phyloP scores from a whole-genome alignment of 2,888 invertebrate genomes.

The Isoperla grammatica region DNA sequence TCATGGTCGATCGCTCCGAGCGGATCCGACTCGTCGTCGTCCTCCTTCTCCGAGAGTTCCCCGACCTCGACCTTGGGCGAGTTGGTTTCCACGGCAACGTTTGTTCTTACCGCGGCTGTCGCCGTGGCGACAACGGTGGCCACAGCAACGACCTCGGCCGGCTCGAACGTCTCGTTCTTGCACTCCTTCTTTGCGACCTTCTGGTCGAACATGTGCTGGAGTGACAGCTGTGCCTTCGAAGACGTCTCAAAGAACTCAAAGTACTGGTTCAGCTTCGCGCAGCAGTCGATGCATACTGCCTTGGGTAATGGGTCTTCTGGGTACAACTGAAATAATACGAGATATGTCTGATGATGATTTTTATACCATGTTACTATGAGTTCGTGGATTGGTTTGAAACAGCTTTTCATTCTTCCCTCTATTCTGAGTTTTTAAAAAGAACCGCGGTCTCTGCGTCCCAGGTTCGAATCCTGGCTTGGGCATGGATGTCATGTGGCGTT shows the following conservation, averaged over 20 bases:
- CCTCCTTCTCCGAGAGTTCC: slow-evolving; percentile 11
- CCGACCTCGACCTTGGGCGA: slow-evolving; percentile 13
- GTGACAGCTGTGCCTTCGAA: slow-evolving; percentile 36
- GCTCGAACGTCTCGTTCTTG: slow-evolving; percentile 24
- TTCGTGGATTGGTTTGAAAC: no score
- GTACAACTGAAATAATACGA: slow-evolving; percentile 32
- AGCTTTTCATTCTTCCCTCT: no score
- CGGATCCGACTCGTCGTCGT: neutral
- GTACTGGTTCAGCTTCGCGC: slow-evolving; percentile 35
- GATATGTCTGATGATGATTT: no score
- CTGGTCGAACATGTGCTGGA: slow-evolving; percentile 35
- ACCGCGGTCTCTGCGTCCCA: no score
- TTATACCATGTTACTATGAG: no score
- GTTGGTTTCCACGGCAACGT: neutral
- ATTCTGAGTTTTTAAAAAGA: no score
- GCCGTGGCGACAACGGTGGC: neutral
- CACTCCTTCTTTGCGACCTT: slow-evolving; percentile 20
- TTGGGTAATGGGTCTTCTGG: slow-evolving; percentile 37
- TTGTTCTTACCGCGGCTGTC: neutral
- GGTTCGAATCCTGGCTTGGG: no score
- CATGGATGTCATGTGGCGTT: no score
- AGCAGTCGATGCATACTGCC: slow-evolving; percentile 37
- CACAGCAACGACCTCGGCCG: neutral
- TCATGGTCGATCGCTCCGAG: no score
- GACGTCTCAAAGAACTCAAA: slow-evolving; percentile 37